Conservation (phyloP, 2,888 invertebrate genomes). For the Bembecia ichneumoniformis region DNA sequence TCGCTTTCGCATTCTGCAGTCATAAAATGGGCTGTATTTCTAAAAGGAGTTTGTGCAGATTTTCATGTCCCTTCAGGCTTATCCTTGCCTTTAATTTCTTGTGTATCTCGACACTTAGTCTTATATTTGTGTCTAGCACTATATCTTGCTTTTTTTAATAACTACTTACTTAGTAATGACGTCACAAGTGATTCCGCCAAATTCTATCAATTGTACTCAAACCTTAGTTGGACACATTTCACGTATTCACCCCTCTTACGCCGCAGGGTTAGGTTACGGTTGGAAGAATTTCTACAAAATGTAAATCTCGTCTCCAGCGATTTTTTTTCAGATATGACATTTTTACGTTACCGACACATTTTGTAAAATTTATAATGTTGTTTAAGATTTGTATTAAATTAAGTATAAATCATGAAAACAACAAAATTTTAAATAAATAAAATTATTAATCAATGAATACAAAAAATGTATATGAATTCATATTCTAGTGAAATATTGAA, state of each 20-base stretch:
- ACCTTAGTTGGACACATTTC: slow-evolving; percentile 24
- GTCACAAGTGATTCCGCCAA: slow-evolving; percentile 1
- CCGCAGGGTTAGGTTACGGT: slow-evolving; percentile 5
- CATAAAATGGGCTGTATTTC: too few relatives aligned
- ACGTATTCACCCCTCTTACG: slow-evolving; percentile 13
- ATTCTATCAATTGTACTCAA: slow-evolving; percentile 6
- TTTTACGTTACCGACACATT: neutral
- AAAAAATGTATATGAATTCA: too few relatives aligned
- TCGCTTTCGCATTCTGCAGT: too few relatives aligned
- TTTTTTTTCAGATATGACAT: slow-evolving; percentile 9
- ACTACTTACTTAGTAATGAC: too few relatives aligned
- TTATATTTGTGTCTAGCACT: too few relatives aligned
- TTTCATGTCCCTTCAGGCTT: too few relatives aligned
- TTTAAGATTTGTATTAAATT: neutral
- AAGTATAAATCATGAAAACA: neutral
- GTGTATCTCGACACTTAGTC: too few relatives aligned
- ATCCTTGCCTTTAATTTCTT: too few relatives aligned
- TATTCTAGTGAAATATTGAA: too few relatives aligned
- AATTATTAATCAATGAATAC: neutral
- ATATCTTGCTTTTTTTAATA: too few relatives aligned
- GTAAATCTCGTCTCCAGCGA: slow-evolving; percentile 13
- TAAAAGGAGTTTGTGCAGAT: too few relatives aligned
- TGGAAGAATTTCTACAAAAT: slow-evolving; percentile 8
- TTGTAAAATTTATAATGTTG: neutral
- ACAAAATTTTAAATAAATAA: neutral